Percentiles rank a stretch among this genome's conserved stretches.
These are phyloP conservation scores for Emmelina monodactyla DNA, from an alignment of 2,888 invertebrate genomes.

Conservation along the genomic window DNA sequence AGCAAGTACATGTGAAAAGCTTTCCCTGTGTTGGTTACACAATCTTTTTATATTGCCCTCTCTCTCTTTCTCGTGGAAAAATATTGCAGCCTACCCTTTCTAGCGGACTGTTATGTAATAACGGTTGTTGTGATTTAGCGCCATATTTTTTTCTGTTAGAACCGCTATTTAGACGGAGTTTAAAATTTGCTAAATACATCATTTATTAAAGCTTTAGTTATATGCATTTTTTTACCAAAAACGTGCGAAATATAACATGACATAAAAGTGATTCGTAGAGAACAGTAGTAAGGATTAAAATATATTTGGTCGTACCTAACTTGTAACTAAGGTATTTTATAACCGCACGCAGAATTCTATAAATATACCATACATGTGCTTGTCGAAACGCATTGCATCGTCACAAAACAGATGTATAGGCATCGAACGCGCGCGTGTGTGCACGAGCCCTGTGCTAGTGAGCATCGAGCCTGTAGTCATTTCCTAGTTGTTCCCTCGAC, in stretches of 20 bases:
- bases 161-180: constrained; percentile 34
- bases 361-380: constrained; percentile 42
- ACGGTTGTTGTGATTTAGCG: constrained; percentile 59
- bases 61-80: constrained; percentile 29
- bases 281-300: no score
- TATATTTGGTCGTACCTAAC: no score
- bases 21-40: constrained; percentile 64
- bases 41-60: constrained; percentile 33
- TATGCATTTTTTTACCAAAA: constrained; percentile 2
- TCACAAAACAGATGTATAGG: constrained; percentile 35
- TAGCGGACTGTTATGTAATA: constrained; percentile 58
- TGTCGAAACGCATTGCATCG: constrained; percentile 29
- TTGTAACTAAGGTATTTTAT: no score
- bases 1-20: constrained; percentile 55
- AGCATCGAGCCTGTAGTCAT: constrained; percentile 40
- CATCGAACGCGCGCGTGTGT: constrained; percentile 21
- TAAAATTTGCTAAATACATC: constrained; percentile 22
- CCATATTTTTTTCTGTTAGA: constrained; percentile 54
- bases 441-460: constrained; percentile 25
- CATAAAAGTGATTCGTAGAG: no score
- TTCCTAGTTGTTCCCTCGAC: constrained; percentile 61
- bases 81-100: constrained; percentile 27
- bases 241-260: no score
- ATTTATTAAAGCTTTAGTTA: not conserved
- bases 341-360: constrained; percentile 31